Conservation (phyloP, 2,797 vertebrate genomes). For the Sus cebifrons region DNA sequence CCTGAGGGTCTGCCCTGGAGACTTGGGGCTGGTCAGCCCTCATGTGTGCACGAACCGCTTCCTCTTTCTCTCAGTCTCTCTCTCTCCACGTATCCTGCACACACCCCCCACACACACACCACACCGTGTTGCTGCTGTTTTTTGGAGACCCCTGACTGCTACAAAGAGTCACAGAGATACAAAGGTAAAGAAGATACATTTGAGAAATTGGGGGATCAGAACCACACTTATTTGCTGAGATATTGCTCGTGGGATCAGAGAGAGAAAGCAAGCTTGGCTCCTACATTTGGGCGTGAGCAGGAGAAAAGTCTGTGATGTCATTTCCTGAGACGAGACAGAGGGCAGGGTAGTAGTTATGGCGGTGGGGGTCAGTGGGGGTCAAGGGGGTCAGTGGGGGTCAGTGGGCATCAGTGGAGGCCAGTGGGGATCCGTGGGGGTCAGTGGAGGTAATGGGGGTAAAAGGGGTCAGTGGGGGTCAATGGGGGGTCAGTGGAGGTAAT, state of each 20-base stretch:
- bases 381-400: too few species aligned
- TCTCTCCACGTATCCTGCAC: background rate
- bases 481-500: background rate
- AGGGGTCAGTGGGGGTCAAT: too few species aligned
- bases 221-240: background rate
- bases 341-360: too few species aligned
- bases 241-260: background rate
- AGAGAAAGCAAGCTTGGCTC: background rate
- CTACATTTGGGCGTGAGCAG: background rate
- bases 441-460: too few species aligned
- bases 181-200: background rate
- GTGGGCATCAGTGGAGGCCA: too few species aligned
- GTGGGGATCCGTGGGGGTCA: too few species aligned
- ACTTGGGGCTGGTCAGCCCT: background rate
- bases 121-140: background rate
- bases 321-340: background rate
- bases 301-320: background rate
- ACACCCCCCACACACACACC: background rate
- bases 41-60: fast-evolving
- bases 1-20: background rate
- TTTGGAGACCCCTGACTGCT: background rate
- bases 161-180: background rate
- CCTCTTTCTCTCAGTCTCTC: background rate
- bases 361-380: too few species aligned
- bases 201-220: background rate